Percentiles rank a stretch among this genome's conserved stretches.
Evolutionary conservation across 2,888 invertebrate genomes (phyloP).

Genomic region (Cephus spinipes): DNA sequence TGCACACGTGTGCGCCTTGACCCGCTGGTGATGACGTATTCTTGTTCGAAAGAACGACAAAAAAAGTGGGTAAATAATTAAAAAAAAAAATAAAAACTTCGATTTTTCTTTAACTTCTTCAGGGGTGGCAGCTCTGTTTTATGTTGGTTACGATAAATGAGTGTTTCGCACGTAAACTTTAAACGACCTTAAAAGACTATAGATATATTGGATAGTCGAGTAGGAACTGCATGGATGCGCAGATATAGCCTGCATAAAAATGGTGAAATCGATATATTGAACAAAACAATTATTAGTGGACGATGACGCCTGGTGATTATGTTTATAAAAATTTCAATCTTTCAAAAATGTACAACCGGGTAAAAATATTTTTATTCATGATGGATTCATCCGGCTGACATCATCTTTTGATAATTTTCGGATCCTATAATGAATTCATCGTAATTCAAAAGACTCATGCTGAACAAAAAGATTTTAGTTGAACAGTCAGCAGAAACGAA

Average conservation of each 20-base stretch:
- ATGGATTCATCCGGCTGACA: too few relatives aligned
- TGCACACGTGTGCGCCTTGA: slow-evolving; percentile 45
- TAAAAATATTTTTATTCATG: too few relatives aligned
- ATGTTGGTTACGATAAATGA: slow-evolving; percentile 31
- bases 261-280: slow-evolving; percentile 30
- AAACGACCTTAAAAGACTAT: slow-evolving; percentile 42
- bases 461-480: too few relatives aligned
- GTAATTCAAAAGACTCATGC: too few relatives aligned
- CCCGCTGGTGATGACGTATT: slow-evolving; percentile 24
- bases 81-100: too few relatives aligned
- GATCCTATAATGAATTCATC: too few relatives aligned
- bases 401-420: too few relatives aligned
- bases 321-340: too few relatives aligned
- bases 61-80: too few relatives aligned
- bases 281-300: slow-evolving; percentile 37
- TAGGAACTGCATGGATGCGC: slow-evolving; percentile 10
- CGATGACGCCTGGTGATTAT: slow-evolving; percentile 15
- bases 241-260: slow-evolving; percentile 34
- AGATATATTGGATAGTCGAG: slow-evolving; percentile 43
- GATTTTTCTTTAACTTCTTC: too few relatives aligned
- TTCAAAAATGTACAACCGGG: too few relatives aligned
- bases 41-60: background rate
- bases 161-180: slow-evolving; percentile 44
- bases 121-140: background rate
- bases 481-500: too few relatives aligned